Conservation (phyloP, 1,140 invertebrate genomes). For the Drosophila kanapiae region DNA sequence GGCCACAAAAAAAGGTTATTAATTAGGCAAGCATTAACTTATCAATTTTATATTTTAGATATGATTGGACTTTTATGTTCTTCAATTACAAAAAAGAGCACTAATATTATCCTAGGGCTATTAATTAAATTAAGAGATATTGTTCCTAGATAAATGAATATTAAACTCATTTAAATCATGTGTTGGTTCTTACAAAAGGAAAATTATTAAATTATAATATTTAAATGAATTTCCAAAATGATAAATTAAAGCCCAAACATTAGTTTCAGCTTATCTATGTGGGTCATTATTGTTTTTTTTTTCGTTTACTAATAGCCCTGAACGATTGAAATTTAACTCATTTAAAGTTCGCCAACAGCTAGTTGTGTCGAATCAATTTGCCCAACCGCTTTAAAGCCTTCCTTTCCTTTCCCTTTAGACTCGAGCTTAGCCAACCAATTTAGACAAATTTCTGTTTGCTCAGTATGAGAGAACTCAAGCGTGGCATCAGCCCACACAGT, state of each 20-base stretch:
- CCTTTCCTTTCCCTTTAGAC: background rate
- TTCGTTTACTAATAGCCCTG: background rate
- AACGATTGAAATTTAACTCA: background rate
- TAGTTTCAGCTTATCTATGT: conserved; percentile 11
- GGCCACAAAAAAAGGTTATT: background rate
- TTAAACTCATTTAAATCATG: background rate
- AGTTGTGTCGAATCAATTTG: conserved; percentile 11
- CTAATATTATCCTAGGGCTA: background rate
- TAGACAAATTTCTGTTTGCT: conserved; percentile 49
- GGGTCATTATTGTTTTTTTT: background rate
- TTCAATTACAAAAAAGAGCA: background rate
- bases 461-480: conserved; percentile 19
- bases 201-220: background rate
- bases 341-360: conserved; percentile 5
- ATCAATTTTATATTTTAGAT: no score
- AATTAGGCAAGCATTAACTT: no score
- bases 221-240: conserved; percentile 3
- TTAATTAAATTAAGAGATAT: background rate
- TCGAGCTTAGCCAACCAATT: conserved; percentile 42
- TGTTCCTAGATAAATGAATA: background rate
- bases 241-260: background rate
- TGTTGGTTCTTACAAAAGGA: background rate
- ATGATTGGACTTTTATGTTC: no score
- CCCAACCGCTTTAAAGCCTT: conserved; percentile 13
- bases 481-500: conserved; percentile 35